Percentiles rank a stretch among this genome's conserved stretches.
Evolutionary conservation across 2,113 vertebrate genomes (phyloP).

Genomic region (Syngnathus scovelli): DNA sequence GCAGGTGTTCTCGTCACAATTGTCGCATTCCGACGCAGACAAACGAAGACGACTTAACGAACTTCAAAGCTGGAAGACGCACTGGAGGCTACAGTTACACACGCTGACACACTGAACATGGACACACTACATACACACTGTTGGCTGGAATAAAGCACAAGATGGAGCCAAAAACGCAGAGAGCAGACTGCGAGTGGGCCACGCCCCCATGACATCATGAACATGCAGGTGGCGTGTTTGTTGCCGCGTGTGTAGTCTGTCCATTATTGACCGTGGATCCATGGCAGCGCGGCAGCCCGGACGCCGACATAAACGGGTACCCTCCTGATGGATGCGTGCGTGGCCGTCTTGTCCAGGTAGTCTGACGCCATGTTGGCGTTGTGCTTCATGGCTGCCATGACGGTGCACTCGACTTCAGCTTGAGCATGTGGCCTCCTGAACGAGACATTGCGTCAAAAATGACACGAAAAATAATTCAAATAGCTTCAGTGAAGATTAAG

Average conservation of each 20-base stretch:
- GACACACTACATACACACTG: too few relatives aligned
- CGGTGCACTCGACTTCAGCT: conserved; percentile 70
- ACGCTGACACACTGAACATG: conserved; percentile 3
- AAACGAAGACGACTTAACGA: conserved; percentile 32
- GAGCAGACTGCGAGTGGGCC: not conserved
- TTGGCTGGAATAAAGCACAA: too few relatives aligned
- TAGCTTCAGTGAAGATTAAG: conserved; percentile 65
- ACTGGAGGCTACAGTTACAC: conserved; percentile 45
- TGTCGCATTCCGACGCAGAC: not conserved
- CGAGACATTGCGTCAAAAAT: not conserved
- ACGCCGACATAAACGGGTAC: conserved; percentile 27
- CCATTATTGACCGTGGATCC: too few relatives aligned
- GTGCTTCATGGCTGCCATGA: conserved; percentile 70
- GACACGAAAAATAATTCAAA: not conserved
- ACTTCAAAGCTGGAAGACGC: conserved; percentile 37
- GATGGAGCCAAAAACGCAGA: too few relatives aligned
- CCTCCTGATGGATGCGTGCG: conserved; percentile 77
- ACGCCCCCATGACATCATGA: not conserved
- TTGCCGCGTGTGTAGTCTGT: too few relatives aligned
- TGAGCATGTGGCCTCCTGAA: conserved; percentile 15
- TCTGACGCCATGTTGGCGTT: conserved; percentile 80
- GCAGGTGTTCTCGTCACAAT: conserved; percentile 22
- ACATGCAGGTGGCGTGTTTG: not conserved
- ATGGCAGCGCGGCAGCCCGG: too few relatives aligned
- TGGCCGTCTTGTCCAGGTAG: conserved; percentile 71